A percentile compares a stretch with the other conserved stretches of the same genome.
phyloP scores from a whole-genome alignment of 2,797 vertebrate genomes.

The Anguilla megastoma region DNA sequence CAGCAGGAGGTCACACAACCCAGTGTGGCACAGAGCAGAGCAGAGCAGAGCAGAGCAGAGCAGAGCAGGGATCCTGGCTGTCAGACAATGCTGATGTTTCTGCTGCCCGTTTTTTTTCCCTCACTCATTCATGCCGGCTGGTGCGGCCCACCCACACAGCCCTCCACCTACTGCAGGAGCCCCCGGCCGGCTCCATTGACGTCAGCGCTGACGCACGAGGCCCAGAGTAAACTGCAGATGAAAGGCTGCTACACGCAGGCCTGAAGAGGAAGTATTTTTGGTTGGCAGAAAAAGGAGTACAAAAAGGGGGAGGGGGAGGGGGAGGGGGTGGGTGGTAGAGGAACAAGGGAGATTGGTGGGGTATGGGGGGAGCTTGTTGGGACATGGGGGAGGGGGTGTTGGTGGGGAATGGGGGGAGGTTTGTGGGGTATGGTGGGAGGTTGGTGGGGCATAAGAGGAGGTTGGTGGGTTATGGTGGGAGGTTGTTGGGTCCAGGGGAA shows the following conservation, averaged over 20 bases:
- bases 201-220: slow-evolving; percentile 70
- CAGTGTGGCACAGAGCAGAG: neutral
- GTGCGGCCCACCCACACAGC: slow-evolving; percentile 33
- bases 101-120: neutral
- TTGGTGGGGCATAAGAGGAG: neutral
- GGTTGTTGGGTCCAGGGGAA: neutral
- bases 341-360: neutral
- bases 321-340: neutral
- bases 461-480: neutral
- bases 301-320: slow-evolving; percentile 28
- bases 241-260: slow-evolving; percentile 57
- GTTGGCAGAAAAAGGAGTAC: slow-evolving; percentile 55
- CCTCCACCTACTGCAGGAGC: slow-evolving; percentile 60
- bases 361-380: neutral
- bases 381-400: neutral
- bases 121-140: slow-evolving; percentile 52
- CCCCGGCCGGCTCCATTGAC: slow-evolving; percentile 62
- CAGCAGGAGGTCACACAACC: neutral
- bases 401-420: neutral
- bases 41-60: too few species aligned
- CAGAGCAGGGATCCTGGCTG: neutral
- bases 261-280: slow-evolving; percentile 66
- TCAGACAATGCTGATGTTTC: neutral
- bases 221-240: slow-evolving; percentile 62
- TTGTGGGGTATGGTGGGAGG: neutral